phyloP scores from a whole-genome alignment of 2,797 vertebrate genomes.

The Stomatorhinus walkeri region DNA sequence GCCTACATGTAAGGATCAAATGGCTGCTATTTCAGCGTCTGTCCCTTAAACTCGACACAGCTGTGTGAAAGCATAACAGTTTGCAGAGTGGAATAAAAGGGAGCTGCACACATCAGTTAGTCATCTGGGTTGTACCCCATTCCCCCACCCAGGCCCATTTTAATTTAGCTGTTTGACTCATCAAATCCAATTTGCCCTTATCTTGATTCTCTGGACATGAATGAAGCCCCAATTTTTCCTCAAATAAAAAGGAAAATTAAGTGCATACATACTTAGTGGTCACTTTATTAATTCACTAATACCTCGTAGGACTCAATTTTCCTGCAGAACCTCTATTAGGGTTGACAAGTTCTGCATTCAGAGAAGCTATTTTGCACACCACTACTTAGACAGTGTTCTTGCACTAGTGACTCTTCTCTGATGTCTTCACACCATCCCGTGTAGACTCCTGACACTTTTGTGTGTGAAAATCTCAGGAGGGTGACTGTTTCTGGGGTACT shows the following conservation, averaged over 20 bases:
- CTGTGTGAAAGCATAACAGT: not conserved
- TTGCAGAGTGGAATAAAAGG: not conserved
- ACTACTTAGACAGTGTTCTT: not conserved
- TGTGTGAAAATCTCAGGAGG: not conserved
- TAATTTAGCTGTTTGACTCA: not conserved
- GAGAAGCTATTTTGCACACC: not conserved
- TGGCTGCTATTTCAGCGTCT: not conserved
- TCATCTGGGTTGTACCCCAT: not conserved
- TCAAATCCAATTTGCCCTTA: not conserved
- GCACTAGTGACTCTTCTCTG: not conserved
- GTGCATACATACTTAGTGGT: not conserved
- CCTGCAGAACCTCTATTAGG: not conserved
- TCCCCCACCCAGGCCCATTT: not conserved
- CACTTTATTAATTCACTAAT: not conserved
- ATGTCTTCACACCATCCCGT: not conserved
- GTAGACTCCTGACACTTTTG: not conserved
- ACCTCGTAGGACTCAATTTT: not conserved
- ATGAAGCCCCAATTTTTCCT: not conserved
- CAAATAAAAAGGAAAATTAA: not conserved
- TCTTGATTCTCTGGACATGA: not conserved
- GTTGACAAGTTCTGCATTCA: not conserved
- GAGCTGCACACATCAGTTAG: not conserved
- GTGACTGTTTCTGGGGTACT: not conserved
- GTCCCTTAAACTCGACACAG: not conserved
- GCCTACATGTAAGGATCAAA: constrained; percentile 85